phyloP scores from a whole-genome alignment of 2,888 invertebrate species.

The Macaria notata region DNA sequence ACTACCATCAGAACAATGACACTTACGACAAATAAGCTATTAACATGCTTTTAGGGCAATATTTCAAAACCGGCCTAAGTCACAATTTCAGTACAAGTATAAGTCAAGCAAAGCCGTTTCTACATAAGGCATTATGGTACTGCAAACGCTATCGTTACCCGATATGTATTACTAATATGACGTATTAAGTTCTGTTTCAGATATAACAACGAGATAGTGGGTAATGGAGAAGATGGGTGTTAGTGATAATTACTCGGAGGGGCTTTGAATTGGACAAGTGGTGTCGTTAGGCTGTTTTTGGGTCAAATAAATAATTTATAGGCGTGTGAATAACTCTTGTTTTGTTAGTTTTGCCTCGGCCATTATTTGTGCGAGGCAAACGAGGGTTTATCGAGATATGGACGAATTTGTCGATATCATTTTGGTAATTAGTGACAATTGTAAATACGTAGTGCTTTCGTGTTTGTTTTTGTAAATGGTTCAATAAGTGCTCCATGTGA shows the following conservation, averaged over 20 bases:
- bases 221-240: conserved; percentile 56
- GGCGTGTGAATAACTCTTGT: conserved; percentile 37
- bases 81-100: neutral
- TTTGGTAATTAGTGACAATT: too few relatives aligned
- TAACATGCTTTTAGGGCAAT: neutral
- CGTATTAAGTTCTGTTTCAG: conserved; percentile 54
- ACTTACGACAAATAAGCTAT: conserved; percentile 7
- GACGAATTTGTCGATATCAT: neutral
- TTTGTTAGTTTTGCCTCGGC: conserved; percentile 32
- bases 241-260: conserved; percentile 53
- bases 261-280: conserved; percentile 35
- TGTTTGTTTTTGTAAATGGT: too few relatives aligned
- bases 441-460: too few relatives aligned
- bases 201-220: conserved; percentile 47
- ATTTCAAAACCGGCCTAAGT: conserved; percentile 16
- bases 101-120: neutral
- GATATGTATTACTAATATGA: conserved; percentile 44
- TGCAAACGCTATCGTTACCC: conserved; percentile 17
- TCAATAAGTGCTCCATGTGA: too few relatives aligned
- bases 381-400: conserved; percentile 19
- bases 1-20: neutral
- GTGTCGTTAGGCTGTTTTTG: conserved; percentile 44
- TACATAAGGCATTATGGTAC: conserved; percentile 16
- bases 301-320: conserved; percentile 51
- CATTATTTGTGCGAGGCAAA: conserved; percentile 23